Conservation (phyloP, 2,113 vertebrate species). For the Turnix velox region DNA sequence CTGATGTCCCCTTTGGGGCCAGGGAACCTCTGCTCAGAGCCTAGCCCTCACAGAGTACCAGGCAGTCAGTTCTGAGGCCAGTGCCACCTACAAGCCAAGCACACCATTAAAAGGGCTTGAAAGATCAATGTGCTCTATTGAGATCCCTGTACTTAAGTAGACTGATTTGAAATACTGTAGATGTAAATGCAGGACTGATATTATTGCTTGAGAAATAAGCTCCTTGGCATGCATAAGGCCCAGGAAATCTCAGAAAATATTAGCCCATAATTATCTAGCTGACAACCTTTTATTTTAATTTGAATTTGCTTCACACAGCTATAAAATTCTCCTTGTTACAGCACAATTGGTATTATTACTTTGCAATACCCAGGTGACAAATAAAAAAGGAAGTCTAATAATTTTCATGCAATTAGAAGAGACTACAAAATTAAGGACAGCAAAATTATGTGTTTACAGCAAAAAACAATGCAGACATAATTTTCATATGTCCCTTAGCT, state of each 20-base stretch:
- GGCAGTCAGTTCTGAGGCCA: too few species aligned
- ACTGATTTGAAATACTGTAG: not conserved
- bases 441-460: not conserved
- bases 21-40: not conserved
- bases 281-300: not conserved
- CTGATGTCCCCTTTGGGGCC: not conserved
- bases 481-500: not conserved
- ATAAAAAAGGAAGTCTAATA: not conserved
- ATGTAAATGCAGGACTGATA: not conserved
- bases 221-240: not conserved
- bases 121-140: not conserved
- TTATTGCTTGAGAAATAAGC: not conserved
- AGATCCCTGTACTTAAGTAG: not conserved
- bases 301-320: not conserved
- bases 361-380: not conserved
- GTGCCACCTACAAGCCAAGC: not conserved
- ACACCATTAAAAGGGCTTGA: not conserved
- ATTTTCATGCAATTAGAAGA: not conserved
- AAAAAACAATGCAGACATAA: not conserved
- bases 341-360: not conserved
- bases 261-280: not conserved
- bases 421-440: not conserved
- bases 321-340: not conserved
- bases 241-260: not conserved
- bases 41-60: not conserved